Evolutionary conservation across 2,797 vertebrate genomes (phyloP).

Genomic region (Silurus lanzhouensis): DNA sequence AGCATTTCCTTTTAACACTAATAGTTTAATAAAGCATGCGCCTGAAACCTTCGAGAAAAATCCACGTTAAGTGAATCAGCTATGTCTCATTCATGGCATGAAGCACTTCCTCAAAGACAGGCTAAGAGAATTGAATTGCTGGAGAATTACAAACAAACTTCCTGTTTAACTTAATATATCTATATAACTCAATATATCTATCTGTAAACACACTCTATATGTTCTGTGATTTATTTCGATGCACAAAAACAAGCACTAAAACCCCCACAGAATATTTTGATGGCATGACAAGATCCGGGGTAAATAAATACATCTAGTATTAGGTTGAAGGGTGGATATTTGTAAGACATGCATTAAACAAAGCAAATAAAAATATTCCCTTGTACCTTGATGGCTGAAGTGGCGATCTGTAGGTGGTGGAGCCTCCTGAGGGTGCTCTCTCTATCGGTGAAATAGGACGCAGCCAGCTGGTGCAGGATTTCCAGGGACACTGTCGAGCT

Average conservation of each 20-base stretch:
- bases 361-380: neutral
- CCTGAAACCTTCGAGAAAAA: neutral
- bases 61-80: slow-evolving; percentile 21
- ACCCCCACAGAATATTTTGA: neutral
- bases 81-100: slow-evolving; percentile 37
- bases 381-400: slow-evolving; percentile 79
- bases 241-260: neutral
- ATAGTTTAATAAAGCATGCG: neutral
- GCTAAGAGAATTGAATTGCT: neutral
- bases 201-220: neutral
- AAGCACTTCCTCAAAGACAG: slow-evolving; percentile 15
- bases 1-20: neutral
- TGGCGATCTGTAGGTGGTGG: slow-evolving; percentile 87
- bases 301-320: neutral
- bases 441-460: slow-evolving; percentile 97
- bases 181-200: neutral
- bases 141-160: neutral
- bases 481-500: slow-evolving; percentile 90
- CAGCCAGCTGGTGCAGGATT: slow-evolving; percentile 93
- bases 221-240: neutral
- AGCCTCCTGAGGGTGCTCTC: slow-evolving; percentile 93
- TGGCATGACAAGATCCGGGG: neutral
- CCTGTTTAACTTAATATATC: neutral
- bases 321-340: neutral
- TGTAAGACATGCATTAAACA: slow-evolving; percentile 8